Evolutionary conservation across 2,113 vertebrate species (phyloP).

Genomic region (Tachysurus vachellii): DNA sequence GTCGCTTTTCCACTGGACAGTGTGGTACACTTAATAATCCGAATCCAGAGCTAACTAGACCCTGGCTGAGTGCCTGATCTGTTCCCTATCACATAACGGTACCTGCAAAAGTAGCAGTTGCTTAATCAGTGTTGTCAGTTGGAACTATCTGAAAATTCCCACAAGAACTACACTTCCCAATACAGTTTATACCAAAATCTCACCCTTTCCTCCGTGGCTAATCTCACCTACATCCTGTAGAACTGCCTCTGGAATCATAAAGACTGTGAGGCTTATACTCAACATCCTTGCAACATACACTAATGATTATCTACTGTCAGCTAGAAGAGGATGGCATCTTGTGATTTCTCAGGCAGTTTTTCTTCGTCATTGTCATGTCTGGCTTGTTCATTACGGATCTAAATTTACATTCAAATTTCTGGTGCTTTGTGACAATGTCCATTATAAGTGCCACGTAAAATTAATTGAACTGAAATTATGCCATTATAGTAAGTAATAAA

Average conservation of each 20-base stretch:
- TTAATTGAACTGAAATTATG: background rate
- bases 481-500: background rate
- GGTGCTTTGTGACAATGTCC: background rate
- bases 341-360: background rate
- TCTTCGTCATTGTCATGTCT: background rate
- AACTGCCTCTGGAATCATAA: background rate
- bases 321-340: background rate
- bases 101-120: background rate
- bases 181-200: background rate
- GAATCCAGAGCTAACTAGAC: background rate
- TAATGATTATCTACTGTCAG: background rate
- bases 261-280: background rate
- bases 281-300: background rate
- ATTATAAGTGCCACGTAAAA: background rate
- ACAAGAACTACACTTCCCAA: background rate
- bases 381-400: background rate
- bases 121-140: background rate
- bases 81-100: background rate
- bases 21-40: background rate
- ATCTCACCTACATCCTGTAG: background rate
- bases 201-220: background rate
- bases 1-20: conserved; percentile 2
- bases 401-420: background rate
- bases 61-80: background rate
- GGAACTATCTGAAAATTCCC: background rate